Percentiles rank a stretch among this genome's conserved stretches.
These are phyloP conservation scores for Dromococcyx pavoninus DNA, from an alignment of 2,797 vertebrate species.

Conservation along the genomic window DNA sequence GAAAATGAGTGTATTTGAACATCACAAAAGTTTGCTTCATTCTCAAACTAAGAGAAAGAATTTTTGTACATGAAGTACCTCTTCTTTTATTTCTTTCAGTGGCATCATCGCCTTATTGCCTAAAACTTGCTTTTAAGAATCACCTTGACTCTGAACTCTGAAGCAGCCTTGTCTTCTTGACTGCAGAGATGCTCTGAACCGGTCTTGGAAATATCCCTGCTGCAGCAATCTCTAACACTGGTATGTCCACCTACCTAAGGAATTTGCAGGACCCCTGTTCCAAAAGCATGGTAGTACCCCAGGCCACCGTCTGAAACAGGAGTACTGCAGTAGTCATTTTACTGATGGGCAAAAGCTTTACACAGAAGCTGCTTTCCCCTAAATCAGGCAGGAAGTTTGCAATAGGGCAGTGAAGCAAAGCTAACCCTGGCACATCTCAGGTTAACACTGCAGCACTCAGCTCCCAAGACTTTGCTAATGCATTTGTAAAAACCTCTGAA, in stretches of 20 bases:
- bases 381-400: neutral
- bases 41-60: neutral
- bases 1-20: neutral
- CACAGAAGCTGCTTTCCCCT: neutral
- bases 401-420: neutral
- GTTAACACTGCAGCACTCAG: fast-evolving
- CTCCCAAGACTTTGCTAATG: neutral
- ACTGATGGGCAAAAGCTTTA: neutral
- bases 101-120: neutral
- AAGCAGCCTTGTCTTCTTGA: neutral
- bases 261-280: neutral
- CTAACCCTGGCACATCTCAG: neutral
- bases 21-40: neutral
- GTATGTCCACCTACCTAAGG: neutral
- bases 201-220: neutral
- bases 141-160: neutral
- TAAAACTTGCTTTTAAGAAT: neutral
- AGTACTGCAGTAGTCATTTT: neutral
- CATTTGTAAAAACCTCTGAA: neutral
- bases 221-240: neutral
- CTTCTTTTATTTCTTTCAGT: neutral
- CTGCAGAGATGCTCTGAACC: neutral
- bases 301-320: neutral
- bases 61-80: neutral
- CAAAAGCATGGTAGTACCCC: neutral